phyloP scores from a whole-genome alignment of 2,888 invertebrate genomes.

The Tetranychus piercei region DNA sequence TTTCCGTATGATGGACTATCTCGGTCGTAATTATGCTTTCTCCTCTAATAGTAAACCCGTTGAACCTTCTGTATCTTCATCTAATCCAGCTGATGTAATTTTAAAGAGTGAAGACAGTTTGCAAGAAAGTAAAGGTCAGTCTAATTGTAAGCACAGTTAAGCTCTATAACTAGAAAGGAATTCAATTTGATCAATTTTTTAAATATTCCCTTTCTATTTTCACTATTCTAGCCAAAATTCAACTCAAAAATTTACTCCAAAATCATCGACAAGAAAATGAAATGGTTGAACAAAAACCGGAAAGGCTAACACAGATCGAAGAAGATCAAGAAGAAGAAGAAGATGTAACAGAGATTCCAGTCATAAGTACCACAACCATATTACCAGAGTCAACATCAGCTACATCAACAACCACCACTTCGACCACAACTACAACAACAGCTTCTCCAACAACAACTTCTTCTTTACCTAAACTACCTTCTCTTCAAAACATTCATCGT shows the following conservation, averaged over 20 bases:
- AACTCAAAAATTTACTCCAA: background rate
- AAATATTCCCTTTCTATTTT: background rate
- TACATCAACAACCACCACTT: conserved; percentile 15
- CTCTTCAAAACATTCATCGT: background rate
- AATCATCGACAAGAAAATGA: background rate
- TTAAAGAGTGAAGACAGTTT: background rate
- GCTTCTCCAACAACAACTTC: background rate
- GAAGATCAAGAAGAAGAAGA: background rate
- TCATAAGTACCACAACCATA: background rate
- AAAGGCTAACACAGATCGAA: background rate
- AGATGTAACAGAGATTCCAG: background rate
- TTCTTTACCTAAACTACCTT: background rate
- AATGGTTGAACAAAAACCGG: conserved; percentile 10
- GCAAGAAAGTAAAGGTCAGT: background rate
- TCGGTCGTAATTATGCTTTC: conserved; percentile 3
- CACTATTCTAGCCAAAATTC: background rate
- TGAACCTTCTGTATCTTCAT: background rate
- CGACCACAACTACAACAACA: background rate
- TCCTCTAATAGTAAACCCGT: background rate
- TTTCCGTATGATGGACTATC: conserved; percentile 6
- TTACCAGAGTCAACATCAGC: background rate
- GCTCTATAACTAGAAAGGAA: background rate
- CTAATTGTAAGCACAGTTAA: background rate
- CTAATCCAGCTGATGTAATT: background rate
- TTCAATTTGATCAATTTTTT: background rate